A percentile compares a stretch with the other conserved stretches of the same genome.
phyloP scores from a whole-genome alignment of 2,888 invertebrate species.

The Morinoia aosen region DNA sequence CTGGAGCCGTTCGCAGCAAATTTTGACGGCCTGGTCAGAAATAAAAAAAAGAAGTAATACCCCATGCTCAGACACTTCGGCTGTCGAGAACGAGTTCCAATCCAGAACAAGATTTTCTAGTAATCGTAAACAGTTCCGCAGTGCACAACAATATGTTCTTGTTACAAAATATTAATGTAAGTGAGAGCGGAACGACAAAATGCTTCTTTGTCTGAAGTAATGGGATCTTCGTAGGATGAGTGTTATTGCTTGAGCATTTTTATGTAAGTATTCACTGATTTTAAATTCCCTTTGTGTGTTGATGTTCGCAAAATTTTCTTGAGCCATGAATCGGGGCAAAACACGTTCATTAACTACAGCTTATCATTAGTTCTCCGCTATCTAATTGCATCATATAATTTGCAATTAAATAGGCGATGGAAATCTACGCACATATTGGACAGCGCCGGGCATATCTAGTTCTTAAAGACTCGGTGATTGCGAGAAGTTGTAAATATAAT shows the following conservation, averaged over 20 bases:
- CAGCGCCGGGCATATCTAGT: too few relatives aligned
- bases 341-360: not conserved
- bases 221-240: not conserved
- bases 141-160: not conserved
- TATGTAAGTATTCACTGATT: not conserved
- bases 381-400: not conserved
- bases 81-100: not conserved
- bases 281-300: not conserved
- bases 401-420: not conserved
- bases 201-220: not conserved
- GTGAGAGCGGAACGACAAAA: not conserved
- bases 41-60: not conserved
- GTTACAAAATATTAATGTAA: not conserved
- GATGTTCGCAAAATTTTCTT: too few relatives aligned
- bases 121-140: too few relatives aligned
- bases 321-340: too few relatives aligned
- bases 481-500: too few relatives aligned
- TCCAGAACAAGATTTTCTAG: too few relatives aligned
- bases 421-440: too few relatives aligned
- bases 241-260: not conserved
- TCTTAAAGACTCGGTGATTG: too few relatives aligned
- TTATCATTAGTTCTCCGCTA: not conserved
- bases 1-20: slow-evolving; percentile 57
- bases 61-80: not conserved
- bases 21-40: slow-evolving; percentile 54